Conservation (phyloP, 1,140 invertebrate species). For the Hestina assimilis region DNA sequence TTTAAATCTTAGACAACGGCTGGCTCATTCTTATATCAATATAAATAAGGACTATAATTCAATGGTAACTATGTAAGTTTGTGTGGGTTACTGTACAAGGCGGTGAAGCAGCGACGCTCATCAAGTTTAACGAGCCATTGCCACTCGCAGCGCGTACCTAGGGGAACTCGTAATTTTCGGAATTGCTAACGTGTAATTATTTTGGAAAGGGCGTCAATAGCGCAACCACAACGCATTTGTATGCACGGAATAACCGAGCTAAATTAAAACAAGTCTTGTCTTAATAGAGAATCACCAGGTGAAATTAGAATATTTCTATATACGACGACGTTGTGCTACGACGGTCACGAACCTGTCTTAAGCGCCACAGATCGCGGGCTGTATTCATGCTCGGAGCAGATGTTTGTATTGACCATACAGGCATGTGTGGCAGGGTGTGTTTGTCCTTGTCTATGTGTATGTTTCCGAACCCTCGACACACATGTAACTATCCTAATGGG, state of each 20-base stretch:
- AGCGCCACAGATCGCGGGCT: too few relatives aligned
- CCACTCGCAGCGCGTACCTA: conserved; percentile 36
- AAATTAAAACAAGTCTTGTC: conserved; percentile 14
- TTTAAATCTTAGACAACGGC: conserved; percentile 4
- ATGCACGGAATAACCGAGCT: conserved; percentile 7
- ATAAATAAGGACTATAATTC: conserved; percentile 13
- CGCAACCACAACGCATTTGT: conserved; percentile 24
- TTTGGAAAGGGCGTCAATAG: conserved; percentile 66
- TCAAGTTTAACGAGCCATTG: conserved; percentile 76
- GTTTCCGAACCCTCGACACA: too few relatives aligned
- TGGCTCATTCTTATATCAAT: conserved; percentile 8
- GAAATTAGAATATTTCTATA: neutral
- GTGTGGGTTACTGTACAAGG: conserved; percentile 20
- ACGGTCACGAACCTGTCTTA: too few relatives aligned
- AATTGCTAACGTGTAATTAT: conserved; percentile 73
- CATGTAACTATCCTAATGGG: too few relatives aligned
- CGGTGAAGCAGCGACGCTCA: conserved; percentile 55
- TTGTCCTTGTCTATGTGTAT: too few relatives aligned
- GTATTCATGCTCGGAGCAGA: neutral
- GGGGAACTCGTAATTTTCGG: conserved; percentile 62
- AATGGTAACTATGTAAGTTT: neutral
- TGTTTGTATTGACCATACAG: too few relatives aligned
- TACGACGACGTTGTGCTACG: too few relatives aligned
- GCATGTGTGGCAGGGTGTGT: too few relatives aligned
- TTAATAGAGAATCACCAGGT: conserved; percentile 6